Percentiles rank a stretch among this genome's conserved stretches.
phyloP scores from a whole-genome alignment of 2,797 vertebrate species.

The Chelon auratus region DNA sequence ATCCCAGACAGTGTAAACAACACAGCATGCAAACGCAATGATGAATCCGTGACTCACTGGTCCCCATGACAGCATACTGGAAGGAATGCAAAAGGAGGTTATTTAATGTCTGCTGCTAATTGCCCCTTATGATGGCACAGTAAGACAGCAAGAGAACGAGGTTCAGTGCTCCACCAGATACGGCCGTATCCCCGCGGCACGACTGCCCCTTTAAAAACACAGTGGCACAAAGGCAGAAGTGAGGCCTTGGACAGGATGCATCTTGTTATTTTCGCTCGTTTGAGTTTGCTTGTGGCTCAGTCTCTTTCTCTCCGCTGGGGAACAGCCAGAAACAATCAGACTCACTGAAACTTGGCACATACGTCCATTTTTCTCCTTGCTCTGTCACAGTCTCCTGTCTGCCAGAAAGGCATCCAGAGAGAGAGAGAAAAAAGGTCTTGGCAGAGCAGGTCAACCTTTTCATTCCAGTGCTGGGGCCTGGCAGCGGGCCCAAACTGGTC shows the following conservation, averaged over 20 bases:
- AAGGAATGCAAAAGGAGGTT: slow-evolving; percentile 71
- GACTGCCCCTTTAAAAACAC: slow-evolving; percentile 39
- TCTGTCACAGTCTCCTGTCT: slow-evolving; percentile 45
- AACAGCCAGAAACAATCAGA: slow-evolving; percentile 70
- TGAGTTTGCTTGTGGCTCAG: slow-evolving; percentile 32
- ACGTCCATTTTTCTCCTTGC: slow-evolving; percentile 30
- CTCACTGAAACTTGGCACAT: slow-evolving; percentile 66
- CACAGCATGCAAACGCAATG: slow-evolving; percentile 61
- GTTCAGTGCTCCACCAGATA: slow-evolving; percentile 26
- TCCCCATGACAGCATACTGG: slow-evolving; percentile 70
- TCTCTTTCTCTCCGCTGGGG: slow-evolving; percentile 53
- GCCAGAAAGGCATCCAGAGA: slow-evolving; percentile 49
- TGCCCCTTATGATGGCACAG: slow-evolving; percentile 42
- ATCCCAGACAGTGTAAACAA: slow-evolving; percentile 66
- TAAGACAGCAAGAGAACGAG: slow-evolving; percentile 19
- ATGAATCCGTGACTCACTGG: slow-evolving; percentile 54
- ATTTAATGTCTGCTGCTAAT: slow-evolving; percentile 60
- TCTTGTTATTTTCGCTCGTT: slow-evolving; percentile 74
- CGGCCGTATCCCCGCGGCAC: slow-evolving; percentile 18
- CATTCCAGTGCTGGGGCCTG: slow-evolving; percentile 23
- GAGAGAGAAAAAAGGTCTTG: slow-evolving; percentile 40
- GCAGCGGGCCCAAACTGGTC: slow-evolving; percentile 37
- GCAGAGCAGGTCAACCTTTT: slow-evolving; percentile 64
- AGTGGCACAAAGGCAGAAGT: slow-evolving; percentile 56
- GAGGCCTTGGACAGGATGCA: slow-evolving; percentile 71